Evolutionary conservation across 1,140 invertebrate species (phyloP).

Genomic region (Drosophila chauvacae): DNA sequence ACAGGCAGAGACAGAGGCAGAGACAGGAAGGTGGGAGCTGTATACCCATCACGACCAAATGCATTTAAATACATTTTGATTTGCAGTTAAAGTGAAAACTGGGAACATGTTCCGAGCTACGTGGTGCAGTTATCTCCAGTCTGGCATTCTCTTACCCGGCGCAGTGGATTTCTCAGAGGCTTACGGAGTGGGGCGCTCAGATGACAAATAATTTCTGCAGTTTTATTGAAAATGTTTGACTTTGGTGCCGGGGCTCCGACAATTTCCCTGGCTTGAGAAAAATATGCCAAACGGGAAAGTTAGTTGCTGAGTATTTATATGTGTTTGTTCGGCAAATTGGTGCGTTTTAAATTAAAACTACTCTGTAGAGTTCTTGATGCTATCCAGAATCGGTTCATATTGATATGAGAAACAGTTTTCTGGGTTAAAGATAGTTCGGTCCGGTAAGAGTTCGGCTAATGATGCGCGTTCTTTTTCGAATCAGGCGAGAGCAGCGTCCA

Average conservation of each 20-base stretch:
- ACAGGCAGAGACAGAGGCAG: neutral
- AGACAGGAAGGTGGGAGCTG: conserved; percentile 10
- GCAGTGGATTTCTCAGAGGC: conserved; percentile 16
- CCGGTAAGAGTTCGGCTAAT: neutral
- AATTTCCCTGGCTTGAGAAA: conserved; percentile 30
- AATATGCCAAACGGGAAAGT: conserved; percentile 20
- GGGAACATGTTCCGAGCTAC: conserved; percentile 60
- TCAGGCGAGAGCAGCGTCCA: neutral
- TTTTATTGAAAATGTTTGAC: conserved; percentile 83
- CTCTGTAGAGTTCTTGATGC: neutral
- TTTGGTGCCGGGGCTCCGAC: conserved; percentile 49
- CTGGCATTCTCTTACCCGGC: conserved; percentile 11
- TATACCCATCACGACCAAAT: conserved; percentile 64
- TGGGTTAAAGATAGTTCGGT: neutral
- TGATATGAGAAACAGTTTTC: neutral
- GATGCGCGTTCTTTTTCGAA: neutral
- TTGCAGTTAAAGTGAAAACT: conserved; percentile 76
- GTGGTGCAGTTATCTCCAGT: conserved; percentile 56
- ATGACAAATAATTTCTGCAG: conserved; percentile 81
- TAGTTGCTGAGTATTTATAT: neutral
- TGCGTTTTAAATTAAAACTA: conserved; percentile 9
- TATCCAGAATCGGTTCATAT: neutral
- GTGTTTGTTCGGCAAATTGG: conserved; percentile 11
- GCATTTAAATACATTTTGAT: conserved; percentile 83
- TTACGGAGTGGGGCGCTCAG: conserved; percentile 15